A percentile compares a stretch with the other conserved stretches of the same genome.
Evolutionary conservation across 2,888 invertebrate species (phyloP).

Genomic region (Malthinus flaveolus): DNA sequence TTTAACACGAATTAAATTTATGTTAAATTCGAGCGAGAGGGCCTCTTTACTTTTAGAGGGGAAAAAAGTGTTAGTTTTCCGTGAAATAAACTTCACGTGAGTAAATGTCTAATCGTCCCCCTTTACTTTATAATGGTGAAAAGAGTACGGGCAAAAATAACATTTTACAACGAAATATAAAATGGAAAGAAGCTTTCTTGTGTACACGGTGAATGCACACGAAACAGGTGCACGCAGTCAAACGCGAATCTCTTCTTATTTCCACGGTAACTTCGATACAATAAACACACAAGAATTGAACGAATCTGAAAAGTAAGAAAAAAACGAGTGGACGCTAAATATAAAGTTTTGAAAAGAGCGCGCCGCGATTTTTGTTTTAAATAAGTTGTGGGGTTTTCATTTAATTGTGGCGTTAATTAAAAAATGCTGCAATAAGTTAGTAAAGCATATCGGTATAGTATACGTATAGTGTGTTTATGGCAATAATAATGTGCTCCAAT

Average conservation of each 20-base stretch:
- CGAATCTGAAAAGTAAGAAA: no score
- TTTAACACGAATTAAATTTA: no score
- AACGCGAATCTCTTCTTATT: constrained; percentile 43
- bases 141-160: not conserved
- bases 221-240: constrained; percentile 47
- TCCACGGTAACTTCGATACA: constrained; percentile 42
- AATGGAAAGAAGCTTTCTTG: constrained; percentile 38
- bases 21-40: no score
- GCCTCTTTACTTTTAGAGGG: no score
- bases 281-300: constrained; percentile 18
- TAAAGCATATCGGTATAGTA: constrained; percentile 25
- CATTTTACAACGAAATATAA: constrained; percentile 13
- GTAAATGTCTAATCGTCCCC: not conserved
- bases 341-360: no score
- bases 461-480: constrained; percentile 29
- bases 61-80: no score
- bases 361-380: not conserved
- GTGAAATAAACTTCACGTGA: no score
- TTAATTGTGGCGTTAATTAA: not conserved
- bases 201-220: constrained; percentile 45
- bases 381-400: not conserved
- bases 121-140: not conserved
- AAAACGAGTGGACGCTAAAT: not conserved
- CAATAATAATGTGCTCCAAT: constrained; percentile 49
- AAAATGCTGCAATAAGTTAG: constrained; percentile 22